Evolutionary conservation across 2,888 invertebrate species (phyloP), one percentile per base, ranked within the genome.

Genomic region (Eupithecia subfuscata): DNA sequence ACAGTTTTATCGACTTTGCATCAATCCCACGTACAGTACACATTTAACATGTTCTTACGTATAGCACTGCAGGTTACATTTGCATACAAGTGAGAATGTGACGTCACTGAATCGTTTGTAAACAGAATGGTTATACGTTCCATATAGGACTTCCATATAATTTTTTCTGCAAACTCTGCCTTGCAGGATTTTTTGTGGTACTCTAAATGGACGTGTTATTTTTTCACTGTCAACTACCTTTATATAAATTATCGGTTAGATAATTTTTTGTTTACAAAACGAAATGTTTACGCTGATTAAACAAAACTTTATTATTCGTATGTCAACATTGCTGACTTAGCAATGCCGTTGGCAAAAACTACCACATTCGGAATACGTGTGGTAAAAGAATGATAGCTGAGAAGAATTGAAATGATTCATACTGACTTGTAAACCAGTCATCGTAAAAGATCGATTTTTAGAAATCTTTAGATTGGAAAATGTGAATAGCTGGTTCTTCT

Each of bases 11-110:
- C 82, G 82, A 89, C 86, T 85, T 86, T 87, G 88, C 89, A 90
- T 90, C 90, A 91, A 91, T 90, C 84, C 88, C 88, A 93, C 91
- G 88, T 91, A 91, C 92, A 92, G 91, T 91, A 93, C 93, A 93
- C 92, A 91, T 92, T 91, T 84, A 90, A 92, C 91, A 85, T 88
- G 82, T 88, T 87, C 34, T 82, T 81, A 68, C 68, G 78, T 78
- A 67, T 71, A 72, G 78, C 81, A 81, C 81, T 79, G 73, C 77
- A 70, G 74, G 70, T 73, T 43, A 72, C 75, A 83, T 84, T 84
- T 84, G 80, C 81, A 83, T 82, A 75, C 76, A 74, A 73, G 75
- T 72, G 74, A 82, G 74, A 75, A 76, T 77, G 74, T 83, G 80
- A 80, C 79, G 81, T 82, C 76, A 82, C 77, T 75, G 74, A 76